Evolutionary conservation across 2,888 invertebrate genomes (phyloP).

Genomic region (Magallana nippona): DNA sequence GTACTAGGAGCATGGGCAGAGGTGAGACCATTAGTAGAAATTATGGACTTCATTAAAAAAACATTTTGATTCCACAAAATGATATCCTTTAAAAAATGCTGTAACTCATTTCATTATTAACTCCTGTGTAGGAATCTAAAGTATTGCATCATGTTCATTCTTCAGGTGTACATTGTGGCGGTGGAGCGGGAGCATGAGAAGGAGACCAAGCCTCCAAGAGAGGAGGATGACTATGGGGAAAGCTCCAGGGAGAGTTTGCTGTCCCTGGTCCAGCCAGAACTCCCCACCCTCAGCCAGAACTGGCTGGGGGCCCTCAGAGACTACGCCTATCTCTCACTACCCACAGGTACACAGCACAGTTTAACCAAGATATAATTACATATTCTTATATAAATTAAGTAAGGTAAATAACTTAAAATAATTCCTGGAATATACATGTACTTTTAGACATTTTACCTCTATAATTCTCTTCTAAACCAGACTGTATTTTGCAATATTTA

Average conservation of each 20-base stretch:
- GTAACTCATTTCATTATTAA: no score
- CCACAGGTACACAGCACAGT: slow-evolving; percentile 79
- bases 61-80: neutral
- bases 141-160: neutral
- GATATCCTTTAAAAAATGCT: no score
- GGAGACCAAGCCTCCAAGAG: slow-evolving; percentile 56
- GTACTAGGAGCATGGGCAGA: slow-evolving; percentile 99
- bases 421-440: no score
- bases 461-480: no score
- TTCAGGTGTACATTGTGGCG: slow-evolving; percentile 94
- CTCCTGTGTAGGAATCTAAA: no score
- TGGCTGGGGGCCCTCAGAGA: slow-evolving; percentile 97
- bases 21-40: slow-evolving; percentile 68
- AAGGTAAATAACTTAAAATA: no score
- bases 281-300: slow-evolving; percentile 93
- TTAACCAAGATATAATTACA: neutral
- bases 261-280: slow-evolving; percentile 95
- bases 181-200: slow-evolving; percentile 82
- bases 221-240: slow-evolving; percentile 85
- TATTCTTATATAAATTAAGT: no score
- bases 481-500: no score
- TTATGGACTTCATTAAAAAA: no score
- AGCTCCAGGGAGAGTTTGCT: slow-evolving; percentile 83
- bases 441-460: no score
- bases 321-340: slow-evolving; percentile 94